A percentile compares a stretch with the other conserved stretches of the same genome.
phyloP scores from a whole-genome alignment of 2,113 vertebrate species.

The Empidonax alnorum region DNA sequence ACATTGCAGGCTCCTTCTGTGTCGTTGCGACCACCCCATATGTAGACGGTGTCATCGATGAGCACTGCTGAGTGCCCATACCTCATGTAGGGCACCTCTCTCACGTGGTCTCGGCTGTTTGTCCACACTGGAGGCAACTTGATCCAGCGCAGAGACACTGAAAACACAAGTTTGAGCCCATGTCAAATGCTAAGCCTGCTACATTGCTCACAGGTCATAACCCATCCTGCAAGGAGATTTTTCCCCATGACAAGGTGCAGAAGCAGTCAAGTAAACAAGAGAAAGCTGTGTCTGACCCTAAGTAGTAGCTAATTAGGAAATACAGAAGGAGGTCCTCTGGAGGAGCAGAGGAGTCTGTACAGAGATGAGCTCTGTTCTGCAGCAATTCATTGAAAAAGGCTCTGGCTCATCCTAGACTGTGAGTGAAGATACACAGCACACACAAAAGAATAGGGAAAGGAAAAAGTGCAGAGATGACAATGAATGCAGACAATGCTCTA shows the following conservation, averaged over 20 bases:
- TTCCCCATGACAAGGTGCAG: neutral
- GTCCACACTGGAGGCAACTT: constrained; percentile 92
- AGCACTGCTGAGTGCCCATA: constrained; percentile 97
- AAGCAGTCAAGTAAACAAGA: neutral
- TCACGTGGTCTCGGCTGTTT: constrained; percentile 80
- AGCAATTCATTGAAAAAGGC: neutral
- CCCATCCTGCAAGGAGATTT: fast-evolving
- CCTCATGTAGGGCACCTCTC: constrained; percentile 96
- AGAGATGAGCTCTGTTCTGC: neutral
- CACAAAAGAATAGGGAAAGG: neutral
- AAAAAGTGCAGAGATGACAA: neutral
- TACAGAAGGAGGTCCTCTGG: neutral
- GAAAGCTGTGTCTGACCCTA: neutral
- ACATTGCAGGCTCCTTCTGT: constrained; percentile 98
- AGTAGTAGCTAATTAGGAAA: neutral
- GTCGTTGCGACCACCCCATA: constrained; percentile 97
- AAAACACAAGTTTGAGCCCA: constrained; percentile 23
- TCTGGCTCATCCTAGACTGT: neutral
- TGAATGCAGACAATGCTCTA: neutral
- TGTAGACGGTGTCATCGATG: constrained; percentile 92
- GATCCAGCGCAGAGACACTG: constrained; percentile 96
- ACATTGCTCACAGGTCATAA: neutral
- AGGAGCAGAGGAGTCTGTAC: neutral
- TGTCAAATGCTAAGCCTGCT: neutral
- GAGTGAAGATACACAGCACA: neutral